These are phyloP conservation scores for Halcyon senegalensis DNA, from an alignment of 2,113 vertebrate genomes.

Conservation along the genomic window DNA sequence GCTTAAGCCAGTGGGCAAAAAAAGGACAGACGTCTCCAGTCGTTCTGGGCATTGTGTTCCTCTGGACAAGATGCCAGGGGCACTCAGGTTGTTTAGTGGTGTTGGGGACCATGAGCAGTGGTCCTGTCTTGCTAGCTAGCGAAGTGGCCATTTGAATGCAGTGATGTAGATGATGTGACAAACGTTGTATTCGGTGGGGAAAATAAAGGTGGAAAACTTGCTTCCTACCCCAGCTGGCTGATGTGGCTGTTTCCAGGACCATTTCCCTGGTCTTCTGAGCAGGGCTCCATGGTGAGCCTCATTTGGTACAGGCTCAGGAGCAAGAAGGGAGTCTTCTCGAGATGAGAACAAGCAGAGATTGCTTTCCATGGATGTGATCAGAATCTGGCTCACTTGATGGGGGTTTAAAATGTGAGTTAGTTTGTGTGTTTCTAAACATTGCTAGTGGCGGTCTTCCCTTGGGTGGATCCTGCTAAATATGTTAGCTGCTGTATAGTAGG, in stretches of 20 bases:
- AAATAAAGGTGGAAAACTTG: background rate
- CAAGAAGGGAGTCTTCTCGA: fast-evolving
- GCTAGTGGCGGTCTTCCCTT: background rate
- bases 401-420: background rate
- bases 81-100: background rate
- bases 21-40: background rate
- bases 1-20: background rate
- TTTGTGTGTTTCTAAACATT: background rate
- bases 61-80: background rate
- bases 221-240: background rate
- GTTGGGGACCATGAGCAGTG: background rate
- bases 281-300: fast-evolving
- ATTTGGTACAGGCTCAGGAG: background rate
- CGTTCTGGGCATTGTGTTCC: background rate
- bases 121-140: background rate
- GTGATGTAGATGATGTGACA: background rate
- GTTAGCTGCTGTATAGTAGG: background rate
- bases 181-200: fast-evolving
- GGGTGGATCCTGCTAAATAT: background rate
- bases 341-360: background rate
- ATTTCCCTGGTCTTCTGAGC: background rate
- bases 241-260: background rate
- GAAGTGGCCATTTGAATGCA: background rate
- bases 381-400: background rate
- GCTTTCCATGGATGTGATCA: background rate